A percentile compares a stretch with the other conserved stretches of the same genome.
Conservation (phyloP, 2,888 invertebrate genomes). For the Cinara cedri region DNA sequence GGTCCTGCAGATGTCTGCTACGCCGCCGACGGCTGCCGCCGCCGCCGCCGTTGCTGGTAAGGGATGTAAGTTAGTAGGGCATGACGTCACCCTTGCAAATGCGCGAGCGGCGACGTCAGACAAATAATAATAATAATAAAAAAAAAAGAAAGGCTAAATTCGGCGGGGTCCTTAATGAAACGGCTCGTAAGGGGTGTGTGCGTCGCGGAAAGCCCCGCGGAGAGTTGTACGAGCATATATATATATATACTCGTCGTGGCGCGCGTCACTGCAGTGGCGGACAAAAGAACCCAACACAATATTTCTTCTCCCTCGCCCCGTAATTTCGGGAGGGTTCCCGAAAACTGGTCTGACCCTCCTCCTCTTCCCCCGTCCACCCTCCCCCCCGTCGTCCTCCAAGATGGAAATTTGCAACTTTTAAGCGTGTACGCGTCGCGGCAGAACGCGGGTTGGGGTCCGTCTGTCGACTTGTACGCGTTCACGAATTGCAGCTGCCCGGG, state of each 20-base stretch:
- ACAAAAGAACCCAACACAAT: conserved; percentile 56
- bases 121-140: conserved; percentile 52
- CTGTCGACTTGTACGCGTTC: conserved; percentile 52
- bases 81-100: conserved; percentile 54
- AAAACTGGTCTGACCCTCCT: conserved; percentile 52
- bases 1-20: conserved; percentile 55
- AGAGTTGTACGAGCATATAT: conserved; percentile 22
- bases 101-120: conserved; percentile 49
- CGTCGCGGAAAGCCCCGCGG: conserved; percentile 40
- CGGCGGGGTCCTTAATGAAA: conserved; percentile 56
- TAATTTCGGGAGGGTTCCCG: conserved; percentile 51
- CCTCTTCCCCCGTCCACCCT: background rate
- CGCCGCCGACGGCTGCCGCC: background rate
- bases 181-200: conserved; percentile 42
- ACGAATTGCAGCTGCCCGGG: conserved; percentile 54
- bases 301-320: conserved; percentile 54
- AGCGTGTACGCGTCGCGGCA: background rate
- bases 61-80: conserved; percentile 57
- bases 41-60: conserved; percentile 44
- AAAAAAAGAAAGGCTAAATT: conserved; percentile 57
- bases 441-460: conserved; percentile 25
- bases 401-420: conserved; percentile 57
- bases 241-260: conserved; percentile 29
- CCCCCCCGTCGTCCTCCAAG: conserved; percentile 26
- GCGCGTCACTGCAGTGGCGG: conserved; percentile 51